phyloP scores from a whole-genome alignment of 2,797 vertebrate genomes.

The Nyctalus aviator region DNA sequence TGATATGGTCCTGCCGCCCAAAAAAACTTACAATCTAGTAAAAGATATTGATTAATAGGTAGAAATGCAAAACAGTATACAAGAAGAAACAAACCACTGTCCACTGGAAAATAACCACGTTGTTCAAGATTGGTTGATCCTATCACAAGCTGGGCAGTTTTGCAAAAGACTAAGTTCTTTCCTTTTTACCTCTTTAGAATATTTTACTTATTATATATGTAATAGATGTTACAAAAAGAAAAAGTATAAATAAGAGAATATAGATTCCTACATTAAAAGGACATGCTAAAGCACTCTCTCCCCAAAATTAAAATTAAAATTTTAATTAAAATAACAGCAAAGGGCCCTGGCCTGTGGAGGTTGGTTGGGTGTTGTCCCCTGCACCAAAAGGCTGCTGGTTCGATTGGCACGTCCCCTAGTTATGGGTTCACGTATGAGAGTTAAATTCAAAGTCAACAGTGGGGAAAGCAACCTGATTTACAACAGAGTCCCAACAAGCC shows the following conservation, averaged over 20 bases:
- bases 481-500: background rate
- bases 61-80: constrained; percentile 13
- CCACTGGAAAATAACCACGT: background rate
- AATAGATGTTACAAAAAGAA: background rate
- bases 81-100: constrained; percentile 28
- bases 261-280: background rate
- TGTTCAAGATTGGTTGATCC: background rate
- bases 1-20: background rate
- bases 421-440: background rate
- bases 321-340: constrained; percentile 15
- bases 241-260: constrained; percentile 31
- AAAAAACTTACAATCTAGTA: constrained; percentile 35
- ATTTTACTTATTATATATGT: constrained; percentile 33
- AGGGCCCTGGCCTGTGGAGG: too few species aligned
- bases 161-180: background rate
- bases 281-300: background rate
- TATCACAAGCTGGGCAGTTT: constrained; percentile 5
- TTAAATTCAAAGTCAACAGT: background rate
- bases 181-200: constrained; percentile 3
- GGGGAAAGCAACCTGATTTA: constrained; percentile 8
- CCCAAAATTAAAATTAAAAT: constrained; percentile 32
- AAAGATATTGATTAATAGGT: background rate
- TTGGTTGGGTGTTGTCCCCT: too few species aligned
- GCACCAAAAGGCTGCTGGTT: too few species aligned
- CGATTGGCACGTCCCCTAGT: too few species aligned